Conservation (phyloP, 2,113 vertebrate genomes). For the Ptilonorhynchus violaceus region DNA sequence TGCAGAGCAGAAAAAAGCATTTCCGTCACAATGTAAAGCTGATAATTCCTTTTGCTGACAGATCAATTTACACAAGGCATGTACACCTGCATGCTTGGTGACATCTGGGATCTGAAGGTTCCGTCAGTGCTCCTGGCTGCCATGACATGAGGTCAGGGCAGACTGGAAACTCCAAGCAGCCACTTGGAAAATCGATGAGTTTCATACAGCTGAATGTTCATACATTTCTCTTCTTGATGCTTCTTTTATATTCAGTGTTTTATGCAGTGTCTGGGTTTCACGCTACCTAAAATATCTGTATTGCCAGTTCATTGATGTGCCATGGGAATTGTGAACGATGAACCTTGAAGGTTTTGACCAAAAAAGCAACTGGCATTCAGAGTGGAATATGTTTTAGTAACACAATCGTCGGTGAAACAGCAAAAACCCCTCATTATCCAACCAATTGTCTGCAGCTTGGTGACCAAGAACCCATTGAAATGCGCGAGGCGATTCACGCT, state of each 20-base stretch:
- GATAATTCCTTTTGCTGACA: not conserved
- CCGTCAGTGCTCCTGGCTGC: not conserved
- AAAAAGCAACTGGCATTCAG: not conserved
- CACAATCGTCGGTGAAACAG: not conserved
- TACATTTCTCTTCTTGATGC: not conserved
- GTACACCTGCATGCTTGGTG: not conserved
- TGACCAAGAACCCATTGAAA: not conserved
- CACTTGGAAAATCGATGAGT: not conserved
- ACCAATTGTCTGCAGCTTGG: not conserved
- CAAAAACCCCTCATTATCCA: not conserved
- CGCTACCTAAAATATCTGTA: rapidly evolving
- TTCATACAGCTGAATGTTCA: not conserved
- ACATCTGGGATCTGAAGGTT: not conserved
- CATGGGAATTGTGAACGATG: not conserved
- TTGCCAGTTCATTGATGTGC: rapidly evolving
- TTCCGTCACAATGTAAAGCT: not conserved
- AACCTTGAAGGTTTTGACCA: not conserved
- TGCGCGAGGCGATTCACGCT: not conserved
- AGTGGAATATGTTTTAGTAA: not conserved
- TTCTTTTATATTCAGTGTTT: not conserved
- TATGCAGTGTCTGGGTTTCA: not conserved
- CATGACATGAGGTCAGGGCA: not conserved
- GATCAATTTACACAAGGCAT: not conserved
- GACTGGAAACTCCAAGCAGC: not conserved
- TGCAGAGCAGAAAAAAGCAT: not conserved